A percentile compares a stretch with the other conserved stretches of the same genome.
Evolutionary conservation across 92 coral and sea anemone genomes (phyloP).

Genomic region (Parazoanthus atlanticus): DNA sequence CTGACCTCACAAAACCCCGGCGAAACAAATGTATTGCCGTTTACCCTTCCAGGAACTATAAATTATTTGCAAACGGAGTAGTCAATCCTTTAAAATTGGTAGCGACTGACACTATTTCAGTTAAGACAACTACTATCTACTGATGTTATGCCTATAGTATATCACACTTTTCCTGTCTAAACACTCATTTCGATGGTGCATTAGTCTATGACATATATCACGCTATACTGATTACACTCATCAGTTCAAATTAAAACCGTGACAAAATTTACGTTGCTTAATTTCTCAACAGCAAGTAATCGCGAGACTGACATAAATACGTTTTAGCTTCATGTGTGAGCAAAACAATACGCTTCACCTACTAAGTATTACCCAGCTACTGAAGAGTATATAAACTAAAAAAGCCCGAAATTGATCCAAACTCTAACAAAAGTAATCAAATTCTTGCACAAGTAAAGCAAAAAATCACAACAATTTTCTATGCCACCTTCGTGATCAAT

Average conservation of each 20-base stretch:
- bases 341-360: too few relatives aligned
- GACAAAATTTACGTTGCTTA: too few relatives aligned
- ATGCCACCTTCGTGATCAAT: conserved; percentile 37
- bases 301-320: too few relatives aligned
- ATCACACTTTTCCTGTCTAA: background rate
- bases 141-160: background rate
- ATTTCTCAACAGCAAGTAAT: background rate
- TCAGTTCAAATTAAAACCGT: too few relatives aligned
- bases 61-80: too few relatives aligned
- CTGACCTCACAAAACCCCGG: background rate
- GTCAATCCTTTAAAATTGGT: background rate
- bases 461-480: background rate
- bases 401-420: background rate
- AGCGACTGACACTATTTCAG: background rate
- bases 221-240: background rate
- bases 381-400: too few relatives aligned
- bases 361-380: too few relatives aligned
- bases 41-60: background rate
- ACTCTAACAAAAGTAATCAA: background rate
- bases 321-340: too few relatives aligned
- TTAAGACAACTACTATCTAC: background rate
- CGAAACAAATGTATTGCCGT: background rate
- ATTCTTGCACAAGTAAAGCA: background rate
- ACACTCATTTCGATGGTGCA: background rate
- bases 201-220: background rate